phyloP scores from a whole-genome alignment of 2,888 invertebrate genomes.

The Oscheius onirici region DNA sequence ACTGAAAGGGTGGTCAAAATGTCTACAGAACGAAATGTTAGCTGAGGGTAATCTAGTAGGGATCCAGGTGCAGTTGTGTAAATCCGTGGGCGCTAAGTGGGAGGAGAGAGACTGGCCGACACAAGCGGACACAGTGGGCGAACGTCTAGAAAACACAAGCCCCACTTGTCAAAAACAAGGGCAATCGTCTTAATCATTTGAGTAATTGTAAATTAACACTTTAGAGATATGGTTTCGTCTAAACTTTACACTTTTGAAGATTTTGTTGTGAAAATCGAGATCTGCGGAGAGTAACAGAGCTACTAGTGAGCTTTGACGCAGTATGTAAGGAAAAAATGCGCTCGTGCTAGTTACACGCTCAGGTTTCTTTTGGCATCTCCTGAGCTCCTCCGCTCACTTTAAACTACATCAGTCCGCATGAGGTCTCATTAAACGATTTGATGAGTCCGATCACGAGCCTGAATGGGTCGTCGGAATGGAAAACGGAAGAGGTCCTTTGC shows the following conservation, averaged over 20 bases:
- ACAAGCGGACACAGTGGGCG: conserved; percentile 21
- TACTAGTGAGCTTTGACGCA: conserved; percentile 16
- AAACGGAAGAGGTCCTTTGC: neutral
- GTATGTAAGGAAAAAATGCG: neutral
- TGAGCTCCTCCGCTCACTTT: conserved; percentile 21
- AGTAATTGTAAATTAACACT: too few relatives aligned
- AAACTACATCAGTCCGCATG: conserved; percentile 24
- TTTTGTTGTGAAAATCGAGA: neutral
- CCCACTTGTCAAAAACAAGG: conserved; percentile 9
- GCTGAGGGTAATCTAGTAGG: conserved; percentile 29
- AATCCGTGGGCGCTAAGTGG: conserved; percentile 33
- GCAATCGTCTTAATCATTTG: neutral
- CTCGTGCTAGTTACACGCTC: conserved; percentile 9
- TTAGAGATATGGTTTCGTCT: too few relatives aligned
- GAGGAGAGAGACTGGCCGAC: conserved; percentile 26
- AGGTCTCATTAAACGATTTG: conserved; percentile 24
- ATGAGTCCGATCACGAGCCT: conserved; percentile 22
- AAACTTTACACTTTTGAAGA: too few relatives aligned
- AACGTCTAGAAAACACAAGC: conserved; percentile 23
- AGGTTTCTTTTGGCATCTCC: conserved; percentile 11
- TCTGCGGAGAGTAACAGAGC: neutral
- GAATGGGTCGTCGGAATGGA: neutral
- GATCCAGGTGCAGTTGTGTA: conserved; percentile 34
- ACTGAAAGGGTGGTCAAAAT: neutral
- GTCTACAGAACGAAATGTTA: conserved; percentile 4